Conservation (phyloP, 2,113 vertebrate species). For the Microcebus griseorufus region DNA sequence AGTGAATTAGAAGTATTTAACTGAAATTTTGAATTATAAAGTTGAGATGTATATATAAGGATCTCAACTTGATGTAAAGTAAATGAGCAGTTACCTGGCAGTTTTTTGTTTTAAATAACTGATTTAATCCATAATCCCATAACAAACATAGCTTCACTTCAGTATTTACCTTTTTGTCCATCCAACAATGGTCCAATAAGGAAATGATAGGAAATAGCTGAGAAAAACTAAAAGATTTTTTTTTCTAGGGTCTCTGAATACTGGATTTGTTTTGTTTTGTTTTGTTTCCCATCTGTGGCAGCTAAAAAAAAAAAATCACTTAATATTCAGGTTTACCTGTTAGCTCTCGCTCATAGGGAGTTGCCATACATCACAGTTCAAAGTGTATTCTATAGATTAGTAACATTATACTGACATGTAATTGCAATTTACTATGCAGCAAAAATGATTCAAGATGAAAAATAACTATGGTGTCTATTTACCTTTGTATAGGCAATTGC, state of each 20-base stretch:
- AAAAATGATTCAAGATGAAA: slow-evolving; percentile 77
- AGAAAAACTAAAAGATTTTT: slow-evolving; percentile 48
- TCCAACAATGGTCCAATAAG: slow-evolving; percentile 47
- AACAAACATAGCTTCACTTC: slow-evolving; percentile 61
- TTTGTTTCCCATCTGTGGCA: slow-evolving; percentile 78
- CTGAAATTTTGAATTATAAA: slow-evolving; percentile 76
- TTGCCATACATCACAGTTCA: slow-evolving; percentile 78
- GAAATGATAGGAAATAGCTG: slow-evolving; percentile 59
- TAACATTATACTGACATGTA: slow-evolving; percentile 80
- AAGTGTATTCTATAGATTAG: slow-evolving; percentile 76
- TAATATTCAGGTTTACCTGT: slow-evolving; percentile 80
- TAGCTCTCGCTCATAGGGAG: slow-evolving; percentile 75
- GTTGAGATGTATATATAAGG: slow-evolving; percentile 60
- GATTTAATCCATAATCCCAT: slow-evolving; percentile 61
- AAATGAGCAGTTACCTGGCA: slow-evolving; percentile 79
- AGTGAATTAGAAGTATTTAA: slow-evolving; percentile 74
- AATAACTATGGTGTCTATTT: slow-evolving; percentile 74
- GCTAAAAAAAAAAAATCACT: slow-evolving; percentile 69
- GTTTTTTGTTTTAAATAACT: slow-evolving; percentile 30
- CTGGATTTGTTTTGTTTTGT: slow-evolving; percentile 65
- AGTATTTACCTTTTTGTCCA: slow-evolving; percentile 61
- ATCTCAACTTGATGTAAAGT: slow-evolving; percentile 78
- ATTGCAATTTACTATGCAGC: slow-evolving; percentile 82
- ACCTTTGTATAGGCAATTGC: slow-evolving; percentile 75
- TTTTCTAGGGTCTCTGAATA: slow-evolving; percentile 70